A percentile compares a stretch with the other conserved stretches of the same genome.
phyloP scores from a whole-genome alignment of 2,113 vertebrate species.

The Hymenochirus boettgeri region DNA sequence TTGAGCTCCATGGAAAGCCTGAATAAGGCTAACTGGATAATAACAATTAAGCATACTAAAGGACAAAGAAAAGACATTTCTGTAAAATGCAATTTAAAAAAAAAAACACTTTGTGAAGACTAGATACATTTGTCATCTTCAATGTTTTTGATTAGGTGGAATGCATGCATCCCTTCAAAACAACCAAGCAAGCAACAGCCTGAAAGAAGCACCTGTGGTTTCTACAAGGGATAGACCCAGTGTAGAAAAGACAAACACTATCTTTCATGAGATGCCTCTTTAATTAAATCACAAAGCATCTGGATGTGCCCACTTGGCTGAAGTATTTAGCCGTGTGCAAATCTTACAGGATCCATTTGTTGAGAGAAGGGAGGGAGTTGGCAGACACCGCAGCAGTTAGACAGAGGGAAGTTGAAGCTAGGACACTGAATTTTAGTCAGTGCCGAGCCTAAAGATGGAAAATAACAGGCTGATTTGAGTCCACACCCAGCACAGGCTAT shows the following conservation, averaged over 20 bases:
- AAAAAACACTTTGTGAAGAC: not conserved
- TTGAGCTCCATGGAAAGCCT: too few relatives aligned
- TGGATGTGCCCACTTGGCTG: slow-evolving; percentile 29
- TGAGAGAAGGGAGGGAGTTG: slow-evolving; percentile 3
- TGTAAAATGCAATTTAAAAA: too few relatives aligned
- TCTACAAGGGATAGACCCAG: not conserved
- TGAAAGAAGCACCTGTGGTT: not conserved
- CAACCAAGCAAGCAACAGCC: too few relatives aligned
- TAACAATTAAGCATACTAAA: too few relatives aligned
- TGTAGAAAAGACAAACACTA: slow-evolving; percentile 1
- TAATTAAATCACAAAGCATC: slow-evolving; percentile 28
- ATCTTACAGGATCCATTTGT: slow-evolving; percentile 29
- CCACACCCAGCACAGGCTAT: slow-evolving; percentile 29
- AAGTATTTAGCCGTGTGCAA: slow-evolving; percentile 33
- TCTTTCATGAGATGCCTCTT: slow-evolving; percentile 11
- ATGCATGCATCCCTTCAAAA: too few relatives aligned
- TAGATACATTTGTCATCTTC: not conserved
- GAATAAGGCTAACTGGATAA: too few relatives aligned
- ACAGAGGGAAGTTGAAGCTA: slow-evolving; percentile 36
- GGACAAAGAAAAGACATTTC: too few relatives aligned
- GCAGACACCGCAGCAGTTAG: slow-evolving; percentile 25
- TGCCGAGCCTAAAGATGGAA: slow-evolving; percentile 34
- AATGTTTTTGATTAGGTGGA: too few relatives aligned
- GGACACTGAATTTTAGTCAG: slow-evolving; percentile 36
- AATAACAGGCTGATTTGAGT: slow-evolving; percentile 24